phyloP scores from a whole-genome alignment of 2,888 invertebrate genomes.

The Pandemis heparana region DNA sequence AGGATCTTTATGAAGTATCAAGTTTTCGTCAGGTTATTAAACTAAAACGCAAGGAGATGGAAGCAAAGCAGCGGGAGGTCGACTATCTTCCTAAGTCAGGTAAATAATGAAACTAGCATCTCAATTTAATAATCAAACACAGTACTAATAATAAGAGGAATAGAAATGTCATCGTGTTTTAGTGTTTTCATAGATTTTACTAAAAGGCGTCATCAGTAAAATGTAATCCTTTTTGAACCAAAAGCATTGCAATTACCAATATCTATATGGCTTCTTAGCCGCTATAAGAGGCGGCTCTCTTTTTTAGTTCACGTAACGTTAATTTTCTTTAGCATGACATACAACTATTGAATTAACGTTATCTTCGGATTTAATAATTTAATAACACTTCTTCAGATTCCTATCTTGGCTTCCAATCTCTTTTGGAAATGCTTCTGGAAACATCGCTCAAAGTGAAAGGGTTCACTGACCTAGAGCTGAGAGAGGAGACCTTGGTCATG shows the following conservation, averaged over 20 bases:
- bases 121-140: not conserved
- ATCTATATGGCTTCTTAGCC: no score
- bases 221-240: no score
- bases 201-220: no score
- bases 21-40: conserved; percentile 48
- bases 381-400: conserved; percentile 25
- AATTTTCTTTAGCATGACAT: not conserved
- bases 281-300: no score
- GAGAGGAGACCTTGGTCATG: conserved; percentile 5
- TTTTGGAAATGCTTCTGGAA: conserved; percentile 31
- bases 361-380: no score
- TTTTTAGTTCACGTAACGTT: no score
- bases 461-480: not conserved
- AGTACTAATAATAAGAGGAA: no score
- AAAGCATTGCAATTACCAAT: no score
- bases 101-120: not conserved
- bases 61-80: conserved; percentile 41
- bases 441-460: conserved; percentile 25
- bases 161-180: no score
- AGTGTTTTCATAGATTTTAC: no score
- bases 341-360: not conserved
- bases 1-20: not conserved
- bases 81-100: conserved; percentile 22
- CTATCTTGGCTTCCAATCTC: conserved; percentile 20
- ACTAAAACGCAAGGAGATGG: conserved; percentile 49